phyloP scores from a whole-genome alignment of 2,888 invertebrate species.

The Limnephilus marmoratus region DNA sequence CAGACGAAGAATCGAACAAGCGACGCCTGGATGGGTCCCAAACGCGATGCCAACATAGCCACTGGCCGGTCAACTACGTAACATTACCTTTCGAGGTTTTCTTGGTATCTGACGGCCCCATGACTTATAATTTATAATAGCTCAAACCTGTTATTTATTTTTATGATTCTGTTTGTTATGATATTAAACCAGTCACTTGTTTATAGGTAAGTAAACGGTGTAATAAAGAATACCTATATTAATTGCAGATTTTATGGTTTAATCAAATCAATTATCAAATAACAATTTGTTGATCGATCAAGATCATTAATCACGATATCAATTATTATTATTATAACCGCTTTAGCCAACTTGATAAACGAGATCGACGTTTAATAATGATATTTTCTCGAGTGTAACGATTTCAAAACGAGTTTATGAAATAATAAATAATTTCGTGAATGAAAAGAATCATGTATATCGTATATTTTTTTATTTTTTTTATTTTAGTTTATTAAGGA shows the following conservation, averaged over 20 bases:
- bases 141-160: not conserved
- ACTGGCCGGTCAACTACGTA: no score
- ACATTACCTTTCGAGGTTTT: no score
- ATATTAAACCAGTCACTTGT: not conserved
- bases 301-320: not conserved
- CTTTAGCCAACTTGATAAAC: not conserved
- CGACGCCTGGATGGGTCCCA: no score
- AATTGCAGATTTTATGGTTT: not conserved
- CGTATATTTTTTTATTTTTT: no score
- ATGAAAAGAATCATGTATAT: not conserved
- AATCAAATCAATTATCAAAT: not conserved
- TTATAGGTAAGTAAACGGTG: not conserved
- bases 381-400: not conserved
- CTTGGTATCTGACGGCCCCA: no score
- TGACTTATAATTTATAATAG: no score
- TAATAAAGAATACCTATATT: not conserved
- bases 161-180: not conserved
- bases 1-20: no score
- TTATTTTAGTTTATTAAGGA: no score
- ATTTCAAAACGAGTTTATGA: not conserved
- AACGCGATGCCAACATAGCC: no score
- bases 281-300: not conserved
- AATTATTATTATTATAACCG: not conserved
- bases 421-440: not conserved
- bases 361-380: not conserved